These are phyloP conservation scores for Diglossa brunneiventris DNA, from an alignment of 2,113 vertebrate genomes.

Conservation along the genomic window DNA sequence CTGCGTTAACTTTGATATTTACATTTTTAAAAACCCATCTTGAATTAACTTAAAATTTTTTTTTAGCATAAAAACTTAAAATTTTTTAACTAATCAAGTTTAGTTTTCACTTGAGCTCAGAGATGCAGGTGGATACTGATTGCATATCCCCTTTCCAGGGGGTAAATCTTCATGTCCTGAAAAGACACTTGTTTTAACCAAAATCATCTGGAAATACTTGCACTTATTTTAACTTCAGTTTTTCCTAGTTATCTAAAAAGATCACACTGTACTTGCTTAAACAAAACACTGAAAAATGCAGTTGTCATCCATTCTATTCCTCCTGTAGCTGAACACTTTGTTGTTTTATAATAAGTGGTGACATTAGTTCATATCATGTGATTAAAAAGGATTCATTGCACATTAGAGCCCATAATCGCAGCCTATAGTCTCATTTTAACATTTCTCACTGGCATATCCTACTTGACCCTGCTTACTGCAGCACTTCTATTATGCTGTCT, in stretches of 20 bases:
- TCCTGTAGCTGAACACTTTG: slow-evolving; percentile 75
- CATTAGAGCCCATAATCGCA: slow-evolving; percentile 84
- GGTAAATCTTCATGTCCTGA: not conserved
- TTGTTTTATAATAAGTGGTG: slow-evolving; percentile 88
- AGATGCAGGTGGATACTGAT: not conserved
- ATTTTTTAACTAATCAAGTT: not conserved
- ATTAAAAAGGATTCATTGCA: slow-evolving; percentile 83
- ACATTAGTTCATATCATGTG: slow-evolving; percentile 91
- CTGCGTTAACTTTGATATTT: not conserved
- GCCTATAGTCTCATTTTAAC: slow-evolving; percentile 83
- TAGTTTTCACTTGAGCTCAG: not conserved
- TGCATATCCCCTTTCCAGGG: not conserved
- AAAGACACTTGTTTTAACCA: not conserved
- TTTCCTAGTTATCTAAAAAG: slow-evolving; percentile 60
- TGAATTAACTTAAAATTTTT: not conserved
- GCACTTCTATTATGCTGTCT: slow-evolving; percentile 87
- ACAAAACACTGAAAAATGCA: slow-evolving; percentile 82
- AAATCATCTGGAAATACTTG: slow-evolving; percentile 27
- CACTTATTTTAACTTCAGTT: slow-evolving; percentile 53
- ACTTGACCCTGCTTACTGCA: slow-evolving; percentile 89
- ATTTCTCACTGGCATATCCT: slow-evolving; percentile 78
- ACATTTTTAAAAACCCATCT: not conserved
- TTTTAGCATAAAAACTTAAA: not conserved
- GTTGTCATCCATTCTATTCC: slow-evolving; percentile 85
- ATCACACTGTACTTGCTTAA: slow-evolving; percentile 60